A percentile compares a stretch with the other conserved stretches of the same genome.
phyloP scores from a whole-genome alignment of 2,113 vertebrate species.

The Suncus etruscus region DNA sequence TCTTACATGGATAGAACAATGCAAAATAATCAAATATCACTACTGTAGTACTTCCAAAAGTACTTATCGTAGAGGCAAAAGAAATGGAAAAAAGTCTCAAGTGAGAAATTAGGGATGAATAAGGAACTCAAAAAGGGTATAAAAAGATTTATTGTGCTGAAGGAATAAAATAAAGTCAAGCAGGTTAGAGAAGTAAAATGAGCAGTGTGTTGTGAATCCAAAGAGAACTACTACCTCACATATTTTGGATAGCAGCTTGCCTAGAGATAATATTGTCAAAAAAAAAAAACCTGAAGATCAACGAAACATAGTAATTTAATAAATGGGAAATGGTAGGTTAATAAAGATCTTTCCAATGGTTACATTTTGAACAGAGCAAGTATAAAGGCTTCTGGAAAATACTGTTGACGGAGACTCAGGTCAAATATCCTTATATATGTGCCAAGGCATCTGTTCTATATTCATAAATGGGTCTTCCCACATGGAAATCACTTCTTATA shows the following conservation, averaged over 20 bases:
- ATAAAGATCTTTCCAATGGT: not conserved
- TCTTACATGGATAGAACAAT: not conserved
- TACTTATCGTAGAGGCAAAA: not conserved
- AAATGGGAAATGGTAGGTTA: not conserved
- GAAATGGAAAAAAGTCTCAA: not conserved
- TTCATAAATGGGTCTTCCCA: not conserved
- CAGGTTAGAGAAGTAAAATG: too few relatives aligned
- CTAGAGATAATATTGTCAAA: not conserved
- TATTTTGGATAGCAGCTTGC: constrained; percentile 5
- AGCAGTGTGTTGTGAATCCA: not conserved
- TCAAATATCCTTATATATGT: constrained; percentile 29
- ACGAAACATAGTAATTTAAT: constrained; percentile 16
- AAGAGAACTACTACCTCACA: not conserved
- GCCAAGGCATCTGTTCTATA: constrained; percentile 34
- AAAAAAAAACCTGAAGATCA: not conserved
- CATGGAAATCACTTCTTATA: not conserved
- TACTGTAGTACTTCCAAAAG: not conserved
- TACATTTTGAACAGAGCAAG: not conserved
- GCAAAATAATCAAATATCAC: not conserved
- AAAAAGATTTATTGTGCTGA: not conserved
- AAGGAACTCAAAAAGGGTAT: not conserved
- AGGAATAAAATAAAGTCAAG: not conserved
- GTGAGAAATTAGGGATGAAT: not conserved
- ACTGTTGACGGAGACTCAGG: not conserved
- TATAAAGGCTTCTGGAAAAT: not conserved